Base-by-base conservation (phyloP, 2,113 vertebrate genomes). In the Urocynchramus pylzowi region DNA sequence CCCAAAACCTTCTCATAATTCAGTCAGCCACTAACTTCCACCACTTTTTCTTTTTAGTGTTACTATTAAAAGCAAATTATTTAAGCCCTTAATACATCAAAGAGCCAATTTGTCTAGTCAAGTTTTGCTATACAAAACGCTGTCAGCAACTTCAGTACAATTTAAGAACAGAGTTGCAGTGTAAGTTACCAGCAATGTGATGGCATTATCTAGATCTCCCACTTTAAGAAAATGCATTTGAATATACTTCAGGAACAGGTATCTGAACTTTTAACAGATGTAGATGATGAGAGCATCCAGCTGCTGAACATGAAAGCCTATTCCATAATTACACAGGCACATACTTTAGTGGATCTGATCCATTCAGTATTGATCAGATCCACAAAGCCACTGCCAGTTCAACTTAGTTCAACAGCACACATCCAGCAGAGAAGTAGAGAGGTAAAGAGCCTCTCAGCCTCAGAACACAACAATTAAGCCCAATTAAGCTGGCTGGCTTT, bases 11-110 rank as follows among this genome's bases (percentile, higher is more conserved):
- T 80, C 21, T 65, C 76, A 47, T 54, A 83, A 41, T 81, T 81
- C 19, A 74, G 68, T 63, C 41, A 89, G 30, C 44, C 63, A 84
- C 31, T 47, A 92, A 84, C 60, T 88, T 56, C 4, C 44, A 75
- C 7, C 13, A 39, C 7, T 8, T 35, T 45, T 18, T 71, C n/a
- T 49, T 87, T 75, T 49, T 8, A 81, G 9, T 57, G 86, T 82
- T 59, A 33, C 76, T 77, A 63, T 50, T 86, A 77, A 95, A 93
- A 93, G 54, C 10, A 70, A 61, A 15, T 73, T 57, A 87, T 70
- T 86, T 89, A 89, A 93, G 54, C 15, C 73, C 39, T 93, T 84
- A 69, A 70, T 88, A 90, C 37, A 80, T 65, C 79, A 86, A 92
- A 92, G 39, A 93, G 23, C 10, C 41, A 60, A 65, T 47, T 14